phyloP scores from a whole-genome alignment of 2,888 invertebrate species.

The Prosapia bicincta region DNA sequence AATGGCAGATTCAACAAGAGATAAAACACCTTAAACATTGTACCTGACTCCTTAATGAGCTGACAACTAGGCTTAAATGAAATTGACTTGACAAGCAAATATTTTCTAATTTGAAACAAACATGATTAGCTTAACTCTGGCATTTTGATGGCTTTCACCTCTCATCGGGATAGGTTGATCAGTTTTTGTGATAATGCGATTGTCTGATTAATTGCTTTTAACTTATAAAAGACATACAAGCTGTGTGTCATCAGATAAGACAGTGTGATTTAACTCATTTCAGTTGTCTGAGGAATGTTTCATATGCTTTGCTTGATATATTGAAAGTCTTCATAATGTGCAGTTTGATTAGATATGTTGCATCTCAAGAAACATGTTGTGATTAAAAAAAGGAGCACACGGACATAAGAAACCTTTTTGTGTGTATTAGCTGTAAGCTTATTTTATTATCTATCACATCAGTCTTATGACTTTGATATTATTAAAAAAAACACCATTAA shows the following conservation, averaged over 20 bases:
- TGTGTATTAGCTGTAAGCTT: too few relatives aligned
- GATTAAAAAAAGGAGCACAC: too few relatives aligned
- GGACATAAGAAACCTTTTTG: too few relatives aligned
- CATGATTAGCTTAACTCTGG: background rate
- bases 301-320: too few relatives aligned
- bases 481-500: too few relatives aligned
- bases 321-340: too few relatives aligned
- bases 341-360: too few relatives aligned
- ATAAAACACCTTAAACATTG: background rate
- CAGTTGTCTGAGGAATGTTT: background rate
- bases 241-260: background rate
- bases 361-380: too few relatives aligned
- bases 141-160: slow-evolving; percentile 2
- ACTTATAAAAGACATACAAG: background rate
- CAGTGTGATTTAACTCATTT: background rate
- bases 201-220: background rate
- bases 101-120: background rate
- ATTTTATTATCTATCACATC: too few relatives aligned
- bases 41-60: background rate
- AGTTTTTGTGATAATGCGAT: background rate
- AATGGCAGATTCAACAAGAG: background rate
- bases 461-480: too few relatives aligned
- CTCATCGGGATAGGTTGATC: background rate
- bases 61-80: background rate
- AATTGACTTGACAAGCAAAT: background rate